Conservation (phyloP, 2,888 invertebrate genomes). For the Latrodectus elegans region DNA sequence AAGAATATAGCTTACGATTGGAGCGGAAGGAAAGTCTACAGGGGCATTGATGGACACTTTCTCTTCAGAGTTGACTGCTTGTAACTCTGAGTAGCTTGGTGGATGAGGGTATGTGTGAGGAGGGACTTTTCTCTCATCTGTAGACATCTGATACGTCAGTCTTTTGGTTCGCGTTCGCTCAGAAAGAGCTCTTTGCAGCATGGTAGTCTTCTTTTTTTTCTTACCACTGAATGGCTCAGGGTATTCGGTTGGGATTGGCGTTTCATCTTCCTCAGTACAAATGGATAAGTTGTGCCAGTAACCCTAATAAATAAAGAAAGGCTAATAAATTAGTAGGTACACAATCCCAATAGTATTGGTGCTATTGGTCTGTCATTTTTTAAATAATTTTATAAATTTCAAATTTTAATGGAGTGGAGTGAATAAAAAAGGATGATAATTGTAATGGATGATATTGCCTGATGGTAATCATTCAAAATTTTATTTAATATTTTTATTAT, state of each 20-base stretch:
- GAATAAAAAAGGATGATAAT: too few relatives aligned
- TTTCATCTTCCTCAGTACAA: slow-evolving; percentile 59
- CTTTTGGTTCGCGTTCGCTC: slow-evolving; percentile 55
- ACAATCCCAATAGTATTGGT: too few relatives aligned
- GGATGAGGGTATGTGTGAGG: slow-evolving; percentile 12
- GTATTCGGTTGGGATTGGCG: background rate
- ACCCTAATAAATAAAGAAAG: slow-evolving; percentile 16
- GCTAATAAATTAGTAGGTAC: background rate
- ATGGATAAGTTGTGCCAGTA: slow-evolving; percentile 67
- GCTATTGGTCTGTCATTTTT: too few relatives aligned
- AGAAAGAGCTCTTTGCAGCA: slow-evolving; percentile 68
- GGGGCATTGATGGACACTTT: background rate
- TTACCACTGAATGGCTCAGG: slow-evolving; percentile 13
- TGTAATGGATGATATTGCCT: too few relatives aligned
- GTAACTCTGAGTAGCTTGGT: background rate
- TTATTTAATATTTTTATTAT: too few relatives aligned
- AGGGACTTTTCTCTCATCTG: slow-evolving; percentile 1
- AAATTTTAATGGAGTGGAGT: too few relatives aligned
- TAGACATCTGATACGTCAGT: slow-evolving; percentile 30
- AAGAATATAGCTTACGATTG: slow-evolving; percentile 11
- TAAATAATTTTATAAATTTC: too few relatives aligned
- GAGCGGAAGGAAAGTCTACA: background rate
- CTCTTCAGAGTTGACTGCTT: background rate
- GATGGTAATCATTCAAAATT: too few relatives aligned
- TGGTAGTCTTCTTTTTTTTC: slow-evolving; percentile 63